Evolutionary conservation across 1,140 invertebrate species (phyloP).

Genomic region (Planococcus citri): DNA sequence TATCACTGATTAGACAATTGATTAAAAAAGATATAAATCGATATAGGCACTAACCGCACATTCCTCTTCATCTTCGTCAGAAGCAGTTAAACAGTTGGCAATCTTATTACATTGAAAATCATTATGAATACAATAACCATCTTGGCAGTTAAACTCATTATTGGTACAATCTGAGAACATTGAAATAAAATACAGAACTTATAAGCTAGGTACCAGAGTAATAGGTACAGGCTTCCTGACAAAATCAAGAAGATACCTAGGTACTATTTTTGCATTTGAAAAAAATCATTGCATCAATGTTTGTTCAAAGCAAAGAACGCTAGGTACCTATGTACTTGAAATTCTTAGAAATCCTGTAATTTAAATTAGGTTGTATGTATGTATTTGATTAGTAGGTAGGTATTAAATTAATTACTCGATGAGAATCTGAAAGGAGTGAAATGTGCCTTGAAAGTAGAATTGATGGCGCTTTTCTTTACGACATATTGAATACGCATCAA

Average conservation of each 20-base stretch:
- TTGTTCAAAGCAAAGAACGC: no score
- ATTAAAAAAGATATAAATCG: neutral
- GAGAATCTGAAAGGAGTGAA: neutral
- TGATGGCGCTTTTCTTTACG: neutral
- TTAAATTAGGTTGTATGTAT: no score
- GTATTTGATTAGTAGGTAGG: no score
- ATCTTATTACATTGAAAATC: slow-evolving; percentile 57
- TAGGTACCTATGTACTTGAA: no score
- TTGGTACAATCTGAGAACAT: neutral
- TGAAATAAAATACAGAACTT: no score
- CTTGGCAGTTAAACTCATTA: slow-evolving; percentile 45
- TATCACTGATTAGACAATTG: neutral
- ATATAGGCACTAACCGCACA: slow-evolving; percentile 26
- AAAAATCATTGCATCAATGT: no score
- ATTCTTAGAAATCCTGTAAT: no score
- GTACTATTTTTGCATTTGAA: no score
- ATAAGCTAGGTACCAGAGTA: no score
- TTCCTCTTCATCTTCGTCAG: slow-evolving; percentile 62
- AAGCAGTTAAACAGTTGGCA: slow-evolving; percentile 58
- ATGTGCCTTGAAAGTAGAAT: neutral
- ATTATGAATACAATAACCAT: slow-evolving; percentile 63
- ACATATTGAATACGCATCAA: slow-evolving; percentile 9
- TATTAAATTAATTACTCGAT: neutral
- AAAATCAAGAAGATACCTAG: no score
- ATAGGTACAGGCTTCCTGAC: no score